Evolutionary conservation across 2,113 vertebrate species (phyloP), one percentile per base, ranked within the genome.

Genomic region (Eptatretus burgeri): DNA sequence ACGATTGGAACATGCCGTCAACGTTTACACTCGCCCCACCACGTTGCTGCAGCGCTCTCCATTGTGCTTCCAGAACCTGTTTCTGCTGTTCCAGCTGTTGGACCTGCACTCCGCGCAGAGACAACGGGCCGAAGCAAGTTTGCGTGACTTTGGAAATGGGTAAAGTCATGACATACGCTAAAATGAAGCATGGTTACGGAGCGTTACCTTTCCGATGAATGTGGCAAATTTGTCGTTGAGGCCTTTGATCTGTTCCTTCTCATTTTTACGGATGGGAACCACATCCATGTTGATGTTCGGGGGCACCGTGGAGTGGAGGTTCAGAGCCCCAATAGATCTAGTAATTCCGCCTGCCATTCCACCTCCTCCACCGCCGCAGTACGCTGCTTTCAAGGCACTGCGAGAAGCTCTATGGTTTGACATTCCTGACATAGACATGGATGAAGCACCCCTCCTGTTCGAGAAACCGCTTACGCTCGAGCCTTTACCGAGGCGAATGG

Each of bases 61-160:
- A 72, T 63, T 75, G 74, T 0, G 70, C 76, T 50, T 76, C 71
- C 1, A 81, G 70, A 63, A 70, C 66, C 63, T 71, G 75, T 62
- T 80, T 80, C 68, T 79, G 69, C 11, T 77, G 68, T 68, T 81
- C 79, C 65, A 77, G 70, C 13, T 70, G 8, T 51, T 76, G 75
- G 19, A 78, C 72, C 79, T 81, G 16, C 4, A 9, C 41, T 2
- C 13, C 27, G 27, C 27, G 27, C 27, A 41, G 27, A 41, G 3
- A 41, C 7, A 41, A 41, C 27, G 27, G 27, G 27, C 3, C 27
- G 27, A 41, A 3, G 27, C 7, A 7, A 41, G 27, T 41, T 41
- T 41, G 27, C 27, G 27, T 41, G 27, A 41, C 27, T 41, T 41
- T 41, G 27, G 27, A 41, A 41, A 41, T 3, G 27, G 27, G 27